A percentile compares a stretch with the other conserved stretches of the same genome.
phyloP scores from a whole-genome alignment of 1,140 invertebrate species.

The Marisa cornuarietis region DNA sequence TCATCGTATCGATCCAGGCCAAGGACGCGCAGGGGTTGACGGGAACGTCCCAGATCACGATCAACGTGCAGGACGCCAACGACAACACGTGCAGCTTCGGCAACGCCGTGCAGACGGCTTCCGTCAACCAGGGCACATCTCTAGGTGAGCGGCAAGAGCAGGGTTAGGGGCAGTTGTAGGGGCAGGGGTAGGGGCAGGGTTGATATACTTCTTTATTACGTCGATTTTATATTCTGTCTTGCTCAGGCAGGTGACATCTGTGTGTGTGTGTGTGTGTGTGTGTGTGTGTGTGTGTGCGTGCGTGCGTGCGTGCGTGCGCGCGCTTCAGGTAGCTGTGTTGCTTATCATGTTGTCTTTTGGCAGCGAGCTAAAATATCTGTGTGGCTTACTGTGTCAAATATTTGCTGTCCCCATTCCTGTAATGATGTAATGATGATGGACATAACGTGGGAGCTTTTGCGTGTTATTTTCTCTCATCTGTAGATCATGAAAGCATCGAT shows the following conservation, averaged over 20 bases:
- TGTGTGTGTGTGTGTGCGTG: background rate
- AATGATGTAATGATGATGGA: background rate
- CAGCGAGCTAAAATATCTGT: too few species aligned
- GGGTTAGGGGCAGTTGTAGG: too few species aligned
- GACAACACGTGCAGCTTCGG: conserved; percentile 31
- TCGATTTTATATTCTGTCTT: background rate
- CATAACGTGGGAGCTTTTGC: background rate
- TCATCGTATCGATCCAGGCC: conserved; percentile 21
- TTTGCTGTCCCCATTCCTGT: too few species aligned
- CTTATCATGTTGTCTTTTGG: too few species aligned
- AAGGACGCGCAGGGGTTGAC: conserved; percentile 19
- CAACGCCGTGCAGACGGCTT: background rate
- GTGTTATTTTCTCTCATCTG: background rate
- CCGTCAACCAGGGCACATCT: background rate
- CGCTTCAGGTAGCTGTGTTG: too few species aligned
- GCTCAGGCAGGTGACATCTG: background rate
- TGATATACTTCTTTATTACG: too few species aligned
- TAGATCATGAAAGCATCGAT: background rate
- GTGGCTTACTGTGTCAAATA: too few species aligned
- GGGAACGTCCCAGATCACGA: conserved; percentile 14
- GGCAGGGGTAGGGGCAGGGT: too few species aligned
- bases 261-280: too few species aligned
- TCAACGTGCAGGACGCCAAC: conserved; percentile 26
- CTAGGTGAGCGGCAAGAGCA: background rate
- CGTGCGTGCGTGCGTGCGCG: background rate